phyloP scores from a whole-genome alignment of 2,888 invertebrate species.

The Cepaea hortensis region DNA sequence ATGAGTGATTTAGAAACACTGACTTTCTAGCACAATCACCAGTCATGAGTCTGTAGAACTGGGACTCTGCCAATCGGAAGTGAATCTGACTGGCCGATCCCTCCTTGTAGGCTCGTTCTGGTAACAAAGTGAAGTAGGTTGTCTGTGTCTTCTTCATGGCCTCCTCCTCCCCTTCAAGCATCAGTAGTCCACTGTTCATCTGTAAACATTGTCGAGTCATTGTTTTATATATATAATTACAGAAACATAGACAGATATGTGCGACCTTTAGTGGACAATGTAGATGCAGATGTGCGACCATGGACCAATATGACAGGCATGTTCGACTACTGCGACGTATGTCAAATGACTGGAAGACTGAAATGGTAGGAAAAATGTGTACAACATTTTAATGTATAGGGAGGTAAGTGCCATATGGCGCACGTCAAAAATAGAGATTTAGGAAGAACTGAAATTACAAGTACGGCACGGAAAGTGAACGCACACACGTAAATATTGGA shows the following conservation, averaged over 20 bases:
- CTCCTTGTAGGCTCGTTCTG: conserved; percentile 68
- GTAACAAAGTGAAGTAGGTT: conserved; percentile 63
- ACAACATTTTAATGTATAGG: too few relatives aligned
- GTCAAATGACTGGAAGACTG: too few relatives aligned
- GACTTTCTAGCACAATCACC: conserved; percentile 45
- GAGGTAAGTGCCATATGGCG: conserved; percentile 87
- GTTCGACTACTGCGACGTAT: too few relatives aligned
- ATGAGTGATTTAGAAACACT: not conserved
- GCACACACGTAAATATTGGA: too few relatives aligned
- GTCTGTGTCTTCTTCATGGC: conserved; percentile 62
- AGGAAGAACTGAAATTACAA: too few relatives aligned
- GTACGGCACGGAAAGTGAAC: too few relatives aligned
- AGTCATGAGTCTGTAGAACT: conserved; percentile 69
- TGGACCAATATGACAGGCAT: too few relatives aligned
- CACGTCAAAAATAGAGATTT: not conserved
- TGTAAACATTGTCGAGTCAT: conserved; percentile 36
- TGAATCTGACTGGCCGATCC: conserved; percentile 70
- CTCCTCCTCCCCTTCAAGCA: conserved; percentile 70
- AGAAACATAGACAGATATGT: too few relatives aligned
- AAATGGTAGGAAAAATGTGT: too few relatives aligned
- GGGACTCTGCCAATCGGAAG: conserved; percentile 72
- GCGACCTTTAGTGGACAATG: too few relatives aligned
- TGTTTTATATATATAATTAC: not conserved
- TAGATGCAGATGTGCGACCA: too few relatives aligned
- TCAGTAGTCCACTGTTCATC: conserved; percentile 63